Percentiles rank a stretch among this genome's conserved stretches.
Conservation (phyloP, 2,888 invertebrate species). For the Apamea monoglypha region DNA sequence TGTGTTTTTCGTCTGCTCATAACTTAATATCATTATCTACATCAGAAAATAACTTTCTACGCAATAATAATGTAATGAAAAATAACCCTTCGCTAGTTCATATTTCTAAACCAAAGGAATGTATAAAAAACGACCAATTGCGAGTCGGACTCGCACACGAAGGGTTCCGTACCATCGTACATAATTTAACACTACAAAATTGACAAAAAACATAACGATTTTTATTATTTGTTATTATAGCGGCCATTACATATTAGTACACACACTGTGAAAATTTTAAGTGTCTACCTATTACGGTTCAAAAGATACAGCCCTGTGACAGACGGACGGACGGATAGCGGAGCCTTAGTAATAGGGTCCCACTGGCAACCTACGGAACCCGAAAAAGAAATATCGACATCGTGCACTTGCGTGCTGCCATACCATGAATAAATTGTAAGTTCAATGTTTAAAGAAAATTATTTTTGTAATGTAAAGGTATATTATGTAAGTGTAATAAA, state of each 20-base stretch:
- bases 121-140: conserved; percentile 12
- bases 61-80: conserved; percentile 36
- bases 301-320: background rate
- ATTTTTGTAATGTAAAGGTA: conserved; percentile 44
- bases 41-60: conserved; percentile 30
- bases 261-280: background rate
- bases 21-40: conserved; percentile 1
- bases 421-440: conserved; percentile 63
- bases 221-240: background rate
- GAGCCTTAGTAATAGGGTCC: background rate
- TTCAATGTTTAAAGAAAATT: conserved; percentile 57
- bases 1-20: background rate
- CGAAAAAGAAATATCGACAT: conserved; percentile 40
- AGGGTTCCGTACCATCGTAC: background rate
- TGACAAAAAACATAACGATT: too few species aligned
- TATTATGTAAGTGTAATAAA: conserved; percentile 47
- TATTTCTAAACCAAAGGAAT: conserved; percentile 49
- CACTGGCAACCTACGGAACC: background rate
- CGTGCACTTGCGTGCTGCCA: conserved; percentile 59
- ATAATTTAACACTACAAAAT: background rate
- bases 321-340: background rate
- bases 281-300: background rate
- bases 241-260: background rate
- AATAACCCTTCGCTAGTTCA: conserved; percentile 47
- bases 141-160: background rate